Base-by-base conservation (phyloP, 2,797 vertebrate species). In the Borostomias antarcticus region DNA sequence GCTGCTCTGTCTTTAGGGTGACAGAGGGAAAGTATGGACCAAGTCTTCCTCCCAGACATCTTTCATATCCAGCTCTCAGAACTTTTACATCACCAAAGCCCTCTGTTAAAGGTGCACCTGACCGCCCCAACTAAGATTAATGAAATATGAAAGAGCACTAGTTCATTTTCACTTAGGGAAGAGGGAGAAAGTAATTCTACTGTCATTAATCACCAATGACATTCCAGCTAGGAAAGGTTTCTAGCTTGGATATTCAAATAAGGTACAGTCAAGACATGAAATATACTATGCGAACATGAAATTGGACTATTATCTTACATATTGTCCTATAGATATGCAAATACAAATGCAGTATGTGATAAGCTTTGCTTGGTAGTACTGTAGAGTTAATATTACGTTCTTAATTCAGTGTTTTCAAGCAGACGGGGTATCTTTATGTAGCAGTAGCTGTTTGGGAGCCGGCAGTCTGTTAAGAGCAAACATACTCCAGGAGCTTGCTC, bases 91-190 rank as follows among this genome's bases (percentile, higher is more conserved):
- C 23, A 25, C 10, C 52, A 5, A 67, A 58, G 74, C 72, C 64
- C 75, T 78, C 79, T 66, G 67, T 64, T 64, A 37, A 78, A 61
- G 72, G 80, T 37, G 57, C 40, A 70, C 82, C 70, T 78, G 43
- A 29, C 68, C 74, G 40, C 68, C 66, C 67, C 67, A 75, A 74
- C 54, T 73, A 76, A 83, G 80, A 88, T 81, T 76, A 86, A 89
- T 89, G 83, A 76, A 85, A 86, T 68, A 74, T 82, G 77, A 82
- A 64, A 68, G 78, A 50, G 82, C 79, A 69, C 67, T 62, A 75
- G 78, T 83, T 82, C 74, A 48, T 65, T 30, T 72, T 82, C 73
- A 6, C 56, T 51, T 35, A 21, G 60, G 61, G 60, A 68, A 47
- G 66, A 30, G 68, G 40, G 65, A 69, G 69, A 45, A 43, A 53